Base-by-base conservation (phyloP, 2,113 vertebrate species). In the Nerophis ophidion region DNA sequence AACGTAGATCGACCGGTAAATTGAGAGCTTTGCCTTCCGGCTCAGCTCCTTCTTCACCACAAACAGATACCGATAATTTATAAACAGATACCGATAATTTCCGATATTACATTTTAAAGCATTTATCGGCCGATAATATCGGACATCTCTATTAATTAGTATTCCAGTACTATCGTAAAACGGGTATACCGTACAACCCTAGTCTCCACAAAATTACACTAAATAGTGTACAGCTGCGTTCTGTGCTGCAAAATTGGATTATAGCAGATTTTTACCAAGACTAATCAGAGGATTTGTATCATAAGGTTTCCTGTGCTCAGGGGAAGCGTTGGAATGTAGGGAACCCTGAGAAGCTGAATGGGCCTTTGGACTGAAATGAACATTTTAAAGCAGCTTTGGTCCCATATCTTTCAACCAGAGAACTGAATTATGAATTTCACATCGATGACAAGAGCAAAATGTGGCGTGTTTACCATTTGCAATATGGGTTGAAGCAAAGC, bases 211-310 rank as follows among this genome's bases (percentile, higher is more conserved):
- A 26, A 26, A 3, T 26, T 26, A 19, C 57, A 60, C 49, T 48
- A 50, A 76, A 63, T 45, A 44, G 61, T 4, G 36, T 57, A 62
- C 36, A 65, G 63, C 58, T 64, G 65, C 26, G 51, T 60, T 17
- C n/a, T 50, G 60, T 40, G 14, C 7, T 1, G 71, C 42, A 57
- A 48, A 75, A 76, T 70, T 79, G 77, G 68, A 83, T 76, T 78
- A 81, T 0, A 1, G 62, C 47, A 67, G n/a, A 9, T 73, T 80
- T 79, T 70, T 51, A 70, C 54, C 33, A 5, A 54, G 61, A 61
- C 66, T 81, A 85, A 82, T 84, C 61, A 26, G 55, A 63, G 76
- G 80, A 85, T 87, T 84, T 81, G 74, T 49, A 74, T 71, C 77
- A 83, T 61, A 77, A 76, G 66, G 70, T 72, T 63, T 65, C 54